Conservation (phyloP, 2,797 vertebrate species). For the Periophthalmus magnuspinnatus region DNA sequence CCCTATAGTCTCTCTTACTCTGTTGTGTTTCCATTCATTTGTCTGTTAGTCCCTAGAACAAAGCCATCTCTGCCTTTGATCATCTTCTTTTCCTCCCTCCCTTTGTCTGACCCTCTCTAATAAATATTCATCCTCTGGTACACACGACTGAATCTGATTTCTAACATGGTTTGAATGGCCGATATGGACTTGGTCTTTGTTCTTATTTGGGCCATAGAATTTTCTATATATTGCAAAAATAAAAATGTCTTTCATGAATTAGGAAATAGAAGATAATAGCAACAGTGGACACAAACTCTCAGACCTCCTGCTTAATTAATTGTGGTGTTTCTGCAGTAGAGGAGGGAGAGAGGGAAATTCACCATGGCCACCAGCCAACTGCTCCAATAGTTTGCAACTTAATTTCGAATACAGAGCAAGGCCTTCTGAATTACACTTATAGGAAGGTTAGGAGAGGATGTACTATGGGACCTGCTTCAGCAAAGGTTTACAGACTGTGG, state of each 20-base stretch:
- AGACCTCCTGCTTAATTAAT: conserved; percentile 29
- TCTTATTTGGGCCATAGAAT: conserved; percentile 33
- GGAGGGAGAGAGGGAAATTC: conserved; percentile 13
- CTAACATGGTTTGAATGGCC: conserved; percentile 36
- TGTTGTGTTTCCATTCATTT: conserved; percentile 6
- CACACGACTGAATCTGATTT: conserved; percentile 50
- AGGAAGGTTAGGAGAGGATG: not conserved
- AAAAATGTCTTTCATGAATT: conserved; percentile 7
- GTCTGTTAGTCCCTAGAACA: conserved; percentile 42
- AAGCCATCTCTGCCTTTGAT: conserved; percentile 62
- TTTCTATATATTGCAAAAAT: conserved; percentile 28
- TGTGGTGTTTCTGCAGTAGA: conserved; percentile 5
- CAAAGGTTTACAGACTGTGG: not conserved
- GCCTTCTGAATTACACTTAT: conserved; percentile 5
- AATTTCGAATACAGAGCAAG: conserved; percentile 14
- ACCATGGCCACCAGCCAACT: conserved; percentile 13
- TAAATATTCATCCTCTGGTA: conserved; percentile 65
- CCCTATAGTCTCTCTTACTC: conserved; percentile 20
- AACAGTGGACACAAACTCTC: conserved; percentile 15
- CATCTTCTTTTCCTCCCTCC: conserved; percentile 52
- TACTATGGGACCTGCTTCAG: not conserved
- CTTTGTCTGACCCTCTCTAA: conserved; percentile 51
- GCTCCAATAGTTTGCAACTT: conserved; percentile 8
- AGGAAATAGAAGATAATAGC: conserved; percentile 18
- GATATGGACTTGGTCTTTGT: conserved; percentile 15